A percentile compares a stretch with the other conserved stretches of the same genome.
phyloP scores from a whole-genome alignment of 2,113 vertebrate genomes.

The Mesitornis unicolor region DNA sequence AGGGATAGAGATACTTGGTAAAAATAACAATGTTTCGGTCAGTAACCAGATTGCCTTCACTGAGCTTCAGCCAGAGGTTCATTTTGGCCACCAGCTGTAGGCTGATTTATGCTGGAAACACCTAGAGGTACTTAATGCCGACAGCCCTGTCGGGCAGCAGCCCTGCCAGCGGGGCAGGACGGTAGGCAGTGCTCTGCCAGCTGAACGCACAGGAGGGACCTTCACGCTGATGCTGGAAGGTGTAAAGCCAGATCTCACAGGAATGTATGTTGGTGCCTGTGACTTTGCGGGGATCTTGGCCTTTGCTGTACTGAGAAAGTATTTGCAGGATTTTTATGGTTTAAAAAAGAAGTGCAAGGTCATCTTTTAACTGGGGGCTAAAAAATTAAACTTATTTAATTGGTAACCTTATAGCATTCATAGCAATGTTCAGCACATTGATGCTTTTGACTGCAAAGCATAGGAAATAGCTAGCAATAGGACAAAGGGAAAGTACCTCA shows the following conservation, averaged over 20 bases:
- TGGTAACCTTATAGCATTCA: neutral
- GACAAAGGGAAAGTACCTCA: no score
- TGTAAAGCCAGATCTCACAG: neutral
- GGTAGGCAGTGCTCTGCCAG: neutral
- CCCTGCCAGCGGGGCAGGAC: neutral
- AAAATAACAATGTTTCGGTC: neutral
- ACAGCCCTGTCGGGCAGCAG: neutral
- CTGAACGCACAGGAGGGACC: neutral
- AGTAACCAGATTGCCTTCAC: neutral
- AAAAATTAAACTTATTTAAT: neutral
- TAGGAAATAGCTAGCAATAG: no score
- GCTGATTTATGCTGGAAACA: neutral
- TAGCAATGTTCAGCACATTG: neutral
- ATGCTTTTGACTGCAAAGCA: neutral
- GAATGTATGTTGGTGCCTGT: neutral
- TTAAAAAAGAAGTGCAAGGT: neutral
- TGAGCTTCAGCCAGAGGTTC: neutral
- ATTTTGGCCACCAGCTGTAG: neutral
- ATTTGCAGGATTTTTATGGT: neutral
- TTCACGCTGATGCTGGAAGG: accelerated
- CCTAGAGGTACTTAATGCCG: neutral
- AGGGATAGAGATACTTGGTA: neutral
- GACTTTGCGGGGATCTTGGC: neutral
- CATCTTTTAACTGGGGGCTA: neutral
- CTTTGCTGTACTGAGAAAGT: neutral